phyloP scores from a whole-genome alignment of 2,113 vertebrate species.

The Hippocampus guttulatus region DNA sequence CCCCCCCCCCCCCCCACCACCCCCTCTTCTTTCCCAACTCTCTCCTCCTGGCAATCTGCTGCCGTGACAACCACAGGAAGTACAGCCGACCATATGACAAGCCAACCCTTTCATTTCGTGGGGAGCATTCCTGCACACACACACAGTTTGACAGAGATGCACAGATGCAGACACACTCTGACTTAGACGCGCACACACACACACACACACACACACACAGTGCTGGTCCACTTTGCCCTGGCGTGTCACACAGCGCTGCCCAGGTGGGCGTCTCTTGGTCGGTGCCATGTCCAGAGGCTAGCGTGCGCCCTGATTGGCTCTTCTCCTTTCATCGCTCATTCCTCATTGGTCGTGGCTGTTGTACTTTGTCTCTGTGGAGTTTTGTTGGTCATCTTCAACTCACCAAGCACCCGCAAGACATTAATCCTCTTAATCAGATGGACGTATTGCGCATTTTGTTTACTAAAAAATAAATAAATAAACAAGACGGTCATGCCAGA shows the following conservation, averaged over 20 bases:
- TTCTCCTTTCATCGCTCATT: conserved; percentile 9
- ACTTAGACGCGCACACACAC: conserved; percentile 12
- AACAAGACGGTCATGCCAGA: conserved; percentile 1
- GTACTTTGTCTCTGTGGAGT: conserved; percentile 48
- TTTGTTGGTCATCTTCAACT: conserved; percentile 16
- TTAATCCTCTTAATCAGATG: conserved; percentile 61
- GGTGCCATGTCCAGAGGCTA: conserved; percentile 46
- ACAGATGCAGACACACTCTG: conserved; percentile 42
- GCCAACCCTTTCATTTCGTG: not conserved
- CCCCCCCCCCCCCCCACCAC: not conserved
- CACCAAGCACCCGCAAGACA: conserved; percentile 46
- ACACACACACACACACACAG: conserved; percentile 16
- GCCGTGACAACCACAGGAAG: conserved; percentile 55
- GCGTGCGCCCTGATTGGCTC: conserved; percentile 38
- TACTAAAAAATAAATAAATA: conserved; percentile 9
- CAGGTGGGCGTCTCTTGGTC: conserved; percentile 48
- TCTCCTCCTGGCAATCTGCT: conserved; percentile 42
- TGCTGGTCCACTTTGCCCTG: conserved; percentile 28
- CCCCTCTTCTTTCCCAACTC: conserved; percentile 3
- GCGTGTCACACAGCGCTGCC: conserved; percentile 42
- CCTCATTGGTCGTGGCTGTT: conserved; percentile 34
- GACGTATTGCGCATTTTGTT: conserved; percentile 31
- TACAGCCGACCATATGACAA: conserved; percentile 47
- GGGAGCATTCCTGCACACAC: conserved; percentile 2
- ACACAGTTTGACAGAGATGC: conserved; percentile 39